Evolutionary conservation across 2,113 vertebrate species (phyloP).

Genomic region (Bothrops jararaca): DNA sequence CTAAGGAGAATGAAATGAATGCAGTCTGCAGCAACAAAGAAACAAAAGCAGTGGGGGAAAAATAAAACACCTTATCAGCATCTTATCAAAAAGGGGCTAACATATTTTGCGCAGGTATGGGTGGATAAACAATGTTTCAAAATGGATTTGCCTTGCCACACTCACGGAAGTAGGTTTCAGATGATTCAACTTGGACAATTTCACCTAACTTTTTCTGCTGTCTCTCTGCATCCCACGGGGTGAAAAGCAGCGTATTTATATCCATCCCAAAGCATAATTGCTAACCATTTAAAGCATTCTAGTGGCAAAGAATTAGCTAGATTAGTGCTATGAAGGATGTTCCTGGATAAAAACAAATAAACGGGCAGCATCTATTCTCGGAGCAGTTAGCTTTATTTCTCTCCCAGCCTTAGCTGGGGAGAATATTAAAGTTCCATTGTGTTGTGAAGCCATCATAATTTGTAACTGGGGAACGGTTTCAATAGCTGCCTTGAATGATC

Average conservation of each 20-base stretch:
- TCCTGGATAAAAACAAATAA: not conserved
- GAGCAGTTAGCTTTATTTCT: not conserved
- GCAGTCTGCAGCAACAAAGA: not conserved
- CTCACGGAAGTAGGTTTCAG: not conserved
- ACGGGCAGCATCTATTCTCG: not conserved
- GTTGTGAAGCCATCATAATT: not conserved
- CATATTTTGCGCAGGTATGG: not conserved
- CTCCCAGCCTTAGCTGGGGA: not conserved
- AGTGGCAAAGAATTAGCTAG: not conserved
- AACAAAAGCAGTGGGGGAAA: not conserved
- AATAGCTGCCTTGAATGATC: not conserved
- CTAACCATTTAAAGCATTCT: not conserved
- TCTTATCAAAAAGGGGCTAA: not conserved
- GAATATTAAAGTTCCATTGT: not conserved
- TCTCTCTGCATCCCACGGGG: not conserved
- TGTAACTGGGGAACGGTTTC: not conserved
- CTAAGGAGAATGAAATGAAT: slow-evolving; percentile 17
- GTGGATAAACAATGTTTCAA: not conserved
- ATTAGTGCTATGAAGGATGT: not conserved
- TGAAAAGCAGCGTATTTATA: not conserved
- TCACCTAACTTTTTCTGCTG: not conserved
- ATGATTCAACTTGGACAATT: not conserved
- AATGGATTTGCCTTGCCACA: not conserved
- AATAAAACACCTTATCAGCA: slow-evolving; percentile 1
- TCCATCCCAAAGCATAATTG: not conserved